Conservation (phyloP, 1,140 invertebrate genomes). For the Apis florea region DNA sequence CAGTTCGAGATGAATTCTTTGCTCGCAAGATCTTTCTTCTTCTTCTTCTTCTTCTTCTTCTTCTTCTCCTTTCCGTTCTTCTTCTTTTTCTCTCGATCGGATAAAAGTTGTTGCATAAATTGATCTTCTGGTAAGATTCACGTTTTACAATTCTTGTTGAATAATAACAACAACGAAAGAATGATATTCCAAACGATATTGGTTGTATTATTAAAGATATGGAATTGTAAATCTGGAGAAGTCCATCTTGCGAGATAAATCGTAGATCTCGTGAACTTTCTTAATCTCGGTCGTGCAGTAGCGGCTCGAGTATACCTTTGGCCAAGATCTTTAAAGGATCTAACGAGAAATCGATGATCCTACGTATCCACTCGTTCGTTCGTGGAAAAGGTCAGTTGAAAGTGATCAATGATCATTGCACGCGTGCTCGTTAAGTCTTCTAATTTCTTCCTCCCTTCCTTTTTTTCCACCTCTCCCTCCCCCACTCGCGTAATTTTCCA, state of each 20-base stretch:
- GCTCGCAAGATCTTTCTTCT: not conserved
- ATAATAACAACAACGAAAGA: too few species aligned
- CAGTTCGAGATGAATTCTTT: not conserved
- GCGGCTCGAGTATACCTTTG: not conserved
- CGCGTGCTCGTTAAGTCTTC: not conserved
- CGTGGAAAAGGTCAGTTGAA: constrained; percentile 19
- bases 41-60: not conserved
- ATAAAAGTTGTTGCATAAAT: too few species aligned
- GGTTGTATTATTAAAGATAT: too few species aligned
- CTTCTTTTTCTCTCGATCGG: too few species aligned
- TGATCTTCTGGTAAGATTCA: too few species aligned
- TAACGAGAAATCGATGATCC: constrained; percentile 25
- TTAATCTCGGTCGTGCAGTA: not conserved
- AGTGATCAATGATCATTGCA: constrained; percentile 5
- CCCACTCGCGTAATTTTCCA: not conserved
- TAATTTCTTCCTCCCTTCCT: not conserved
- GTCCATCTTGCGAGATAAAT: not conserved
- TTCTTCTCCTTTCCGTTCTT: not conserved
- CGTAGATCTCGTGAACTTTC: not conserved
- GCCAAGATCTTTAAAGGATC: not conserved
- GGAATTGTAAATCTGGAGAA: too few species aligned
- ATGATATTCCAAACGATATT: too few species aligned
- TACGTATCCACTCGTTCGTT: not conserved
- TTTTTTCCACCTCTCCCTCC: too few species aligned
- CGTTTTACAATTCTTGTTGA: too few species aligned